Base-by-base conservation (phyloP, 2,113 vertebrate genomes). In the Strigops habroptila region DNA sequence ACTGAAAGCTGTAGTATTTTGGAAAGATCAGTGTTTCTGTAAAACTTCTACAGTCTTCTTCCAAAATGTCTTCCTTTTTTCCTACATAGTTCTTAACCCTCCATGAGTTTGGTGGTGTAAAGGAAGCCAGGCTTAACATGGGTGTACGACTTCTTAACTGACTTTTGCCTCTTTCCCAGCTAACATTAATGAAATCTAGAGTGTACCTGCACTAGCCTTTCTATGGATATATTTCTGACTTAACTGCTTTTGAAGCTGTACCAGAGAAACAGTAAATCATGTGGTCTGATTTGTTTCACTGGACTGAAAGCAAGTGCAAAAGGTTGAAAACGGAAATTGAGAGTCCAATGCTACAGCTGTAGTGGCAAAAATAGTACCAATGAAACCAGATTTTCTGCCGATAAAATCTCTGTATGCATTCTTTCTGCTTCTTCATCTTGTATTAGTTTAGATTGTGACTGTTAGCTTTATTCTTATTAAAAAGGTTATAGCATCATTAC, bases 381-480 rank as follows among this genome's bases (percentile, higher is more conserved):
- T 5, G n/a, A 51, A 67, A 23, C 14, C 0, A 30, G 37, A 9
- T 44, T 64, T 82, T 59, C 31, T n/a, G 44, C 10, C 2, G 41
- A 2, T 59, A 7, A 16, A 27, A 35, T 46, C 52, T 67, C 60
- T 68, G 52, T 60, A 44, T 0, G 2, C 3, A 14, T 69, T 37
- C 53, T 28, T 86, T 67, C 67, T 48, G 6, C 44, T 77, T 81
- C 70, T 88, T 4, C 30, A 68, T 70, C 79, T 80, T 88, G 8
- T 49, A 7, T 24, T 76, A 6, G 18, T 65, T 77, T 80, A 76
- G 68, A 11, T 44, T 48, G n/a, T 67, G 22, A 33, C 16, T 37
- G 37, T 31, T 18, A 76, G 14, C 44, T 93, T 92, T 83, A 52
- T n/a, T 74, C 80, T 63, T 7, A 96, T 81, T 96, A 94, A 96